Base-by-base conservation (phyloP, 2,888 invertebrate genomes). In the Leucophora obtusa region DNA sequence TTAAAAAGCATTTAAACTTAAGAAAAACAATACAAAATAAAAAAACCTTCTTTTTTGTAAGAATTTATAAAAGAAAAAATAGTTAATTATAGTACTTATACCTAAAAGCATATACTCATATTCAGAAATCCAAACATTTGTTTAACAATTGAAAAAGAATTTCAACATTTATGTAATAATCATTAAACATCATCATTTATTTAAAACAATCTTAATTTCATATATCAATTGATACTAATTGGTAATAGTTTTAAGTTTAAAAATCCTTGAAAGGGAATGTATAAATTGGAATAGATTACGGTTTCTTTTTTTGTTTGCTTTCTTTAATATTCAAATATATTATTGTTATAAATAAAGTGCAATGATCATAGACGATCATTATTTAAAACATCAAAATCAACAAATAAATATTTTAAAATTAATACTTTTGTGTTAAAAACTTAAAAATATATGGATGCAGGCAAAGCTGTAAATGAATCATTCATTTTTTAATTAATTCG, bases 401-500 rank as follows among this genome's bases (percentile, higher is more conserved):
- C 77, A 79, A 82, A 81, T 84, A 83, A 78, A 81, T 56, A 62
- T 75, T 72, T 28, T 51, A 70, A 73, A 73, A 63, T 51, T 53
- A 33, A 62, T 66, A 73, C 68, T 76, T 80, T 68, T 18, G 2
- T 75, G 53, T 72, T 66, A 56, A 71, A 62, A 68, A 71, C 50
- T 58, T 70, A 76, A 53, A 65, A 70, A 76, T 69, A 70, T 60
- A 73, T 56, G 38, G 1, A 38, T 38, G 10, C 11, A 11, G 38
- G 28, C 6, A 28, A 28, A 7, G 7, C n/a, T n/a, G n/a, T n/a
- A n/a, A n/a, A n/a, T n/a, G n/a, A n/a, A n/a, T n/a, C n/a, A n/a
- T n/a, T n/a, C n/a, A n/a, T n/a, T n/a, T n/a, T n/a, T n/a, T n/a
- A n/a, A n/a, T n/a, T n/a, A n/a, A n/a, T n/a, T n/a, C n/a, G n/a